These are phyloP conservation scores for Phalacrocorax pelagicus DNA, from an alignment of 2,113 vertebrate genomes.

Conservation along the genomic window DNA sequence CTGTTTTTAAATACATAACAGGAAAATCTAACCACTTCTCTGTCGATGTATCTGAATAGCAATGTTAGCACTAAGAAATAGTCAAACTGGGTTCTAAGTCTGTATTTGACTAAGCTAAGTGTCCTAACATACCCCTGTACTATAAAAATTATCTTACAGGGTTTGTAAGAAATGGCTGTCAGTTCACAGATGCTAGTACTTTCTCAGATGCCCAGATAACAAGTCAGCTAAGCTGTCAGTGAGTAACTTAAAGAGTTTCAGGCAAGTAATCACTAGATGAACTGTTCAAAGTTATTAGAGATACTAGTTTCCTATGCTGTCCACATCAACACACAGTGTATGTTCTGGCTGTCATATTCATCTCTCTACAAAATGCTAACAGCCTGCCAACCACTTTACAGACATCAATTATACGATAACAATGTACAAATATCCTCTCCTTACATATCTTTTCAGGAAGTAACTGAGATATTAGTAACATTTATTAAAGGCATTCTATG, in stretches of 20 bases:
- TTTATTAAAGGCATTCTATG: neutral
- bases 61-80: neutral
- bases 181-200: neutral
- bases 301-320: neutral
- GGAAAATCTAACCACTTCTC: neutral
- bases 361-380: neutral
- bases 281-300: neutral
- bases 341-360: neutral
- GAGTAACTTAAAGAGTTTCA: neutral
- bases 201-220: neutral
- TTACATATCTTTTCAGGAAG: neutral
- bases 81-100: too few species aligned
- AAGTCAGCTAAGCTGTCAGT: neutral
- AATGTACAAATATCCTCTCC: neutral
- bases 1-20: neutral
- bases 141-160: neutral
- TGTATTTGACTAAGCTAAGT: neutral
- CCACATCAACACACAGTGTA: rapidly evolving
- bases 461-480: neutral
- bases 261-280: neutral
- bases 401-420: neutral
- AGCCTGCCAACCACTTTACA: neutral
- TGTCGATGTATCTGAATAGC: neutral
- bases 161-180: neutral
- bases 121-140: neutral